phyloP scores from a whole-genome alignment of 2,888 invertebrate species.

The Conops quadrifasciatus region DNA sequence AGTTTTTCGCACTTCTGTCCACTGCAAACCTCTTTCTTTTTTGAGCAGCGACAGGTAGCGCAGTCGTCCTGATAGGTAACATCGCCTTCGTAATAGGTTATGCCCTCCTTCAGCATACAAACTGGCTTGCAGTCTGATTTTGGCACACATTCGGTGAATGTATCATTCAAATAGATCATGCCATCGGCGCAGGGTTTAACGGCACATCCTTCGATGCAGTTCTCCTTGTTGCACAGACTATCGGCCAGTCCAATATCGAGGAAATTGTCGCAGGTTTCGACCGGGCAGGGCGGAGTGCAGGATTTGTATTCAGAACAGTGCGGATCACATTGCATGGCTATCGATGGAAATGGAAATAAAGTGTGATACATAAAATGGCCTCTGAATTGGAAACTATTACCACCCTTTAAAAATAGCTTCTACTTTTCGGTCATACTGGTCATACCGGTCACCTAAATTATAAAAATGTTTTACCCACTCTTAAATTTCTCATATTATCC shows the following conservation, averaged over 20 bases:
- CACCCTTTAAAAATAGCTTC: no score
- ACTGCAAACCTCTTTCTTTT: constrained; percentile 74
- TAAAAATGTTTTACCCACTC: no score
- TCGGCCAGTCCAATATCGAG: constrained; percentile 72
- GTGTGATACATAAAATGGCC: background rate
- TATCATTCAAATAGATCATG: constrained; percentile 76
- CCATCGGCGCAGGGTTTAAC: constrained; percentile 78
- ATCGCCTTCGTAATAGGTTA: constrained; percentile 79
- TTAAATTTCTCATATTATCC: no score
- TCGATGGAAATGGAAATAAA: constrained; percentile 1
- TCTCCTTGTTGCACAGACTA: constrained; percentile 75
- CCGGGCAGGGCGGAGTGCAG: constrained; percentile 84
- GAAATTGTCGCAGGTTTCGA: constrained; percentile 84
- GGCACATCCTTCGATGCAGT: constrained; percentile 85
- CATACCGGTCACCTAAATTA: no score
- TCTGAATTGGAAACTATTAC: background rate
- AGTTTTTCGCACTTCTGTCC: constrained; percentile 72
- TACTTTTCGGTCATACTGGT: no score
- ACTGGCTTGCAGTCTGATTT: constrained; percentile 75
- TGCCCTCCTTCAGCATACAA: constrained; percentile 75
- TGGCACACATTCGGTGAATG: constrained; percentile 78
- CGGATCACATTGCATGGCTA: constrained; percentile 89
- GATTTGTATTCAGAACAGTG: constrained; percentile 81
- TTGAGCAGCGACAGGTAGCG: constrained; percentile 81
- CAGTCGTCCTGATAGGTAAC: constrained; percentile 78